A percentile compares a stretch with the other conserved stretches of the same genome.
Evolutionary conservation across 2,113 vertebrate species (phyloP).

Genomic region (Xenus cinereus): DNA sequence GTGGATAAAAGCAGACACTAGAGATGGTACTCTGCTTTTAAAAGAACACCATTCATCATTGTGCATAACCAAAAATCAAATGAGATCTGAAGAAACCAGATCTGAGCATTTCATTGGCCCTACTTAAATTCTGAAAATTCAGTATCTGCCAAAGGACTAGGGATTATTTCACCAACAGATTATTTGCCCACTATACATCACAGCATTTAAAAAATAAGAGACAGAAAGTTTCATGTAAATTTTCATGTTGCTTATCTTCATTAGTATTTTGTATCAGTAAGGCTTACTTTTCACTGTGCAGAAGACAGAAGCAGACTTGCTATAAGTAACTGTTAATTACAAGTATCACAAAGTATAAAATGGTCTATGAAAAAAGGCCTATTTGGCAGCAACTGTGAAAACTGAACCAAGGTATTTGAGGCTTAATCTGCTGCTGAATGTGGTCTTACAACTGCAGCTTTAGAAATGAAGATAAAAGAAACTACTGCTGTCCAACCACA

Average conservation of each 20-base stretch:
- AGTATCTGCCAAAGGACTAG: not conserved
- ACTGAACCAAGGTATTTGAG: constrained; percentile 83
- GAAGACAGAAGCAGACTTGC: not conserved
- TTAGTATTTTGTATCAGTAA: not conserved
- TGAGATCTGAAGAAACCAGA: not conserved
- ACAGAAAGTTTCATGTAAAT: not conserved
- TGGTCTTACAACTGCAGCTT: constrained; percentile 81
- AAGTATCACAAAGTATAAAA: constrained; percentile 40
- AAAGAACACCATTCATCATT: not conserved
- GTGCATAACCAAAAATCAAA: not conserved
- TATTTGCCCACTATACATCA: not conserved
- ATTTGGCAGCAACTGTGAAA: constrained; percentile 81
- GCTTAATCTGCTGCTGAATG: constrained; percentile 87
- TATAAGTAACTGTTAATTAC: constrained; percentile 59
- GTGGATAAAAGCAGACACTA: not conserved
- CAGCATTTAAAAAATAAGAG: not conserved
- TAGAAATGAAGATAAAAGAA: constrained; percentile 80
- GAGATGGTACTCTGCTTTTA: not conserved
- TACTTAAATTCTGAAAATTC: not conserved
- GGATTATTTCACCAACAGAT: not conserved
- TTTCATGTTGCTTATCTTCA: not conserved
- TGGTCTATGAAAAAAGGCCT: constrained; percentile 48
- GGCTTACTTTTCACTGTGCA: not conserved
- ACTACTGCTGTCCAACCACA: constrained; percentile 26
- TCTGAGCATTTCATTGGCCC: not conserved